Percentiles rank a stretch among this genome's conserved stretches.
phyloP scores from a whole-genome alignment of 2,888 invertebrate genomes.

The Idaea straminata region DNA sequence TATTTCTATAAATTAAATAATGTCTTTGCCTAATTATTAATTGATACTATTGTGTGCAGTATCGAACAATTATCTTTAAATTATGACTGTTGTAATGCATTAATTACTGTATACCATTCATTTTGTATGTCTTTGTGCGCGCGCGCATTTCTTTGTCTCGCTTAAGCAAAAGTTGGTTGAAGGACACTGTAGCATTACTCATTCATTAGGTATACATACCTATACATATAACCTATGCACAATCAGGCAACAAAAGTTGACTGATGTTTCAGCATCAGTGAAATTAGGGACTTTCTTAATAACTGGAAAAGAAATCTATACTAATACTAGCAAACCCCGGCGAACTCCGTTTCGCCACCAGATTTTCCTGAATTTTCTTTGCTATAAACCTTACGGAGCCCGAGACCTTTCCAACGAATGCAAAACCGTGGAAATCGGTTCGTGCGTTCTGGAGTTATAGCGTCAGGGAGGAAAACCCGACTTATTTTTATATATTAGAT shows the following conservation, averaged over 20 bases:
- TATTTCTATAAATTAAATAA: background rate
- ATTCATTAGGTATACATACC: background rate
- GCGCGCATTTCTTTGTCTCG: slow-evolving; percentile 15
- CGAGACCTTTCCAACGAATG: too few species aligned
- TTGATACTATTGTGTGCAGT: background rate
- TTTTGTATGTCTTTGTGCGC: slow-evolving; percentile 8
- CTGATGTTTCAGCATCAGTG: background rate
- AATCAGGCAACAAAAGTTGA: background rate
- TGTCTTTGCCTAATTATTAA: background rate
- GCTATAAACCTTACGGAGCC: too few species aligned
- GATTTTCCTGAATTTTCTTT: too few species aligned
- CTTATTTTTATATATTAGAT: too few species aligned
- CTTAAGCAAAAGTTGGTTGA: background rate
- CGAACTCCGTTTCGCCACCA: too few species aligned
- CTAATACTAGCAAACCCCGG: too few species aligned
- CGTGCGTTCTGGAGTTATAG: too few species aligned
- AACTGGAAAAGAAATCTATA: too few species aligned
- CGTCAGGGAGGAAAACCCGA: too few species aligned
- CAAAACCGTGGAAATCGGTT: too few species aligned
- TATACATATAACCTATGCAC: background rate
- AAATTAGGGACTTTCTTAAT: background rate
- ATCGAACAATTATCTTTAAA: background rate
- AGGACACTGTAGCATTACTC: background rate
- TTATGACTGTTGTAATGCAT: background rate
- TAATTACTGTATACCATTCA: background rate